These are phyloP conservation scores for Neostethus bicornis DNA, from an alignment of 2,797 vertebrate genomes.

Conservation along the genomic window DNA sequence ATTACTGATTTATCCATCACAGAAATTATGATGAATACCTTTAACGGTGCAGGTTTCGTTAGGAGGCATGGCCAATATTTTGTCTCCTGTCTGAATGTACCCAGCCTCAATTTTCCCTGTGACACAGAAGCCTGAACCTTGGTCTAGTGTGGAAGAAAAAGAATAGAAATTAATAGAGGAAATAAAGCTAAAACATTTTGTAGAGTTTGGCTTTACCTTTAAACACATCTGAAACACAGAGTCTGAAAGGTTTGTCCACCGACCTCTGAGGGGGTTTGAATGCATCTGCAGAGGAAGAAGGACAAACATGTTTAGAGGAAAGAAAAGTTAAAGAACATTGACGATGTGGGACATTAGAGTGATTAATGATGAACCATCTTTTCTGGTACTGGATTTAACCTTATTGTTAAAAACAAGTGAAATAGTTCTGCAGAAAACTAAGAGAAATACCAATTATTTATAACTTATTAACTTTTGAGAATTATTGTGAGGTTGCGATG, in stretches of 20 bases:
- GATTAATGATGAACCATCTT: constrained; percentile 36
- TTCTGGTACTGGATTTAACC: constrained; percentile 16
- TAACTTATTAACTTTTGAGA: not conserved
- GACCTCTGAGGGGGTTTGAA: constrained; percentile 95
- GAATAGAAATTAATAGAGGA: not conserved
- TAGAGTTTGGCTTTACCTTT: constrained; percentile 85
- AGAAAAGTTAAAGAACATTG: constrained; percentile 24
- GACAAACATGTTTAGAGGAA: constrained; percentile 4
- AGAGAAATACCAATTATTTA: no score
- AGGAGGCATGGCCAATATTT: constrained; percentile 92
- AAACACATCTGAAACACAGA: constrained; percentile 96
- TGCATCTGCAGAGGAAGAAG: constrained; percentile 80
- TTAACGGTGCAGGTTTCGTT: constrained; percentile 98
- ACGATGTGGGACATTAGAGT: not conserved
- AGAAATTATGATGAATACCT: constrained; percentile 77
- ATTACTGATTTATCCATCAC: not conserved
- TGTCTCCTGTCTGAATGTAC: constrained; percentile 91
- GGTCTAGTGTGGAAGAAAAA: constrained; percentile 80
- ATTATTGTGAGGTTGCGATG: not conserved
- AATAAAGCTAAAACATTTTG: not conserved
- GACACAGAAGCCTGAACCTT: constrained; percentile 97
- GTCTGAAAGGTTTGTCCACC: constrained; percentile 92
- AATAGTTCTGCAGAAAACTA: no score
- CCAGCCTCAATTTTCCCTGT: constrained; percentile 98
- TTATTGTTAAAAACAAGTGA: not conserved